Evolutionary conservation across 2,888 invertebrate genomes (phyloP).

Genomic region (Harpagoxenus sublaevis): DNA sequence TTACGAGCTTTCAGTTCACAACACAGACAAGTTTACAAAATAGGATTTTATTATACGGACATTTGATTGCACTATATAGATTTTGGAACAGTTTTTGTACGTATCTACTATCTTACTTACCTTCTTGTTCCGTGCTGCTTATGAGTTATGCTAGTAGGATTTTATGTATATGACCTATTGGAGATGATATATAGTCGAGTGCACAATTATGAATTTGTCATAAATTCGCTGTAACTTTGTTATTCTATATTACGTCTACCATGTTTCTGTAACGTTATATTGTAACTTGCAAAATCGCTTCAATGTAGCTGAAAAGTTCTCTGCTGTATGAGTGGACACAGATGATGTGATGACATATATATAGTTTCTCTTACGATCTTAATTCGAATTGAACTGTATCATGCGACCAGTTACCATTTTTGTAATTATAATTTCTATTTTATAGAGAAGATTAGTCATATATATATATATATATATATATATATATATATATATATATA

Average conservation of each 20-base stretch:
- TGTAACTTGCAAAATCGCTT: not conserved
- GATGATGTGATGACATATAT: not conserved
- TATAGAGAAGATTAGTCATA: not conserved
- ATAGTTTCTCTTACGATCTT: not conserved
- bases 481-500: too few species aligned
- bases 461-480: too few species aligned
- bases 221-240: not conserved
- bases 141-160: not conserved
- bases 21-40: not conserved
- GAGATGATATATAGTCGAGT: not conserved
- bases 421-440: not conserved
- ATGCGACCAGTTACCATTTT: not conserved
- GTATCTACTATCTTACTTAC: not conserved
- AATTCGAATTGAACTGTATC: not conserved
- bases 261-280: not conserved
- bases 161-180: conserved; percentile 3
- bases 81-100: not conserved
- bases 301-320: not conserved
- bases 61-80: not conserved
- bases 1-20: not conserved
- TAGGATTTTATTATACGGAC: not conserved
- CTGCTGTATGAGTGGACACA: not conserved
- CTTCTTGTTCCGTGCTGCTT: not conserved
- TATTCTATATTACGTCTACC: not conserved
- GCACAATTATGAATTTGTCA: not conserved